Evolutionary conservation across 2,888 invertebrate genomes (phyloP).

Genomic region (Tetragonisca angustula): DNA sequence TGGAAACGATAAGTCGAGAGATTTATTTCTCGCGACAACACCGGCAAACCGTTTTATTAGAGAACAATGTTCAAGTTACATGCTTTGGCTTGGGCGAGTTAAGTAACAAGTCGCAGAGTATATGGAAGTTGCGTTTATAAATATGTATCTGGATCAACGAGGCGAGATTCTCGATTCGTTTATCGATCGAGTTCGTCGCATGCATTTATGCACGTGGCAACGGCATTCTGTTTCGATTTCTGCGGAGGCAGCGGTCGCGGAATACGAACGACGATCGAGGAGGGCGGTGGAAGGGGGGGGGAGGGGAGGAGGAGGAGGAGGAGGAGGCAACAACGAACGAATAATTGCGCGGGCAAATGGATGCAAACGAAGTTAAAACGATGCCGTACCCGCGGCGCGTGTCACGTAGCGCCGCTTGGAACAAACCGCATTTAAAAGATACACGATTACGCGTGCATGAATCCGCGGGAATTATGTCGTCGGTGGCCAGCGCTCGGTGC

Average conservation of each 20-base stretch:
- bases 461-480: conserved; percentile 46
- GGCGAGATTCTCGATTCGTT: not conserved
- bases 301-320: too few relatives aligned
- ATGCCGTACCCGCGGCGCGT: conserved; percentile 21
- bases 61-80: too few relatives aligned
- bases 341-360: conserved; percentile 50
- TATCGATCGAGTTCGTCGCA: not conserved
- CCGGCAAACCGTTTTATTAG: too few relatives aligned
- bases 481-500: conserved; percentile 14
- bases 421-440: conserved; percentile 60
- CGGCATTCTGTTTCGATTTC: not conserved
- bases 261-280: conserved; percentile 15
- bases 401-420: conserved; percentile 32
- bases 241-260: conserved; percentile 16
- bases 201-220: not conserved
- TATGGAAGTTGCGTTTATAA: not conserved
- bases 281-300: not conserved
- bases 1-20: conserved; percentile 74
- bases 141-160: not conserved
- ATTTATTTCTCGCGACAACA: not conserved
- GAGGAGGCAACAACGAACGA: not conserved
- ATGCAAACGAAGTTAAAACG: conserved; percentile 58
- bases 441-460: conserved; percentile 49
- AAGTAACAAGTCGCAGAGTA: not conserved
- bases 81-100: too few relatives aligned